A percentile compares a stretch with the other conserved stretches of the same genome.
Evolutionary conservation across 1,140 invertebrate species (phyloP).

Genomic region (Druon quercuslanigerum): DNA sequence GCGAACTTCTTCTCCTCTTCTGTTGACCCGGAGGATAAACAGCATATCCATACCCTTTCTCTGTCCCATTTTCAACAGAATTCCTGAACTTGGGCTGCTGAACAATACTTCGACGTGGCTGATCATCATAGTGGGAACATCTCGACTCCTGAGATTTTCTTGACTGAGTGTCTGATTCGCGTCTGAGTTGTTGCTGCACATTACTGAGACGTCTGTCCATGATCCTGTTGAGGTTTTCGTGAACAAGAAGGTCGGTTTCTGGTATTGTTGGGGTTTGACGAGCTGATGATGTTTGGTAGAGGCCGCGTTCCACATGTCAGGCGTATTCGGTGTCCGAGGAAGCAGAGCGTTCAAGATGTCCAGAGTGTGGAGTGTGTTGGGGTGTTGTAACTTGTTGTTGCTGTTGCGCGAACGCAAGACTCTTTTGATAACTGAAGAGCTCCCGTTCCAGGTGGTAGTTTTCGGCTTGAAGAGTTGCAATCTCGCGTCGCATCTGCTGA

Average conservation of each 20-base stretch:
- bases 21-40: constrained; percentile 51
- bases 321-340: constrained; percentile 86
- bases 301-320: constrained; percentile 72
- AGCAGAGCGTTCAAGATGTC: constrained; percentile 78
- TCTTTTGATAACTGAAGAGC: constrained; percentile 91
- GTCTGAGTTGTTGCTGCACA: constrained; percentile 55
- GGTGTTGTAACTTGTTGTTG: constrained; percentile 66
- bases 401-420: constrained; percentile 83
- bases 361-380: constrained; percentile 68
- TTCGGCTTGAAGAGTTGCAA: constrained; percentile 88
- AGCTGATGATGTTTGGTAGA: constrained; percentile 32
- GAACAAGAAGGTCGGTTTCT: constrained; percentile 59
- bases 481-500: constrained; percentile 92
- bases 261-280: neutral
- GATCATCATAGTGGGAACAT: constrained; percentile 39
- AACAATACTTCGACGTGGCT: constrained; percentile 52
- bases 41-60: constrained; percentile 46
- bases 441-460: constrained; percentile 91
- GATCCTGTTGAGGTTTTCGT: constrained; percentile 64
- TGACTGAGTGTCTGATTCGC: constrained; percentile 22
- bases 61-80: constrained; percentile 33
- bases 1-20: constrained; percentile 60
- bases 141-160: constrained; percentile 44
- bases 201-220: constrained; percentile 70
- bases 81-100: constrained; percentile 59